Evolutionary conservation across 2,113 vertebrate genomes (phyloP).

Genomic region (Orcinus orca): DNA sequence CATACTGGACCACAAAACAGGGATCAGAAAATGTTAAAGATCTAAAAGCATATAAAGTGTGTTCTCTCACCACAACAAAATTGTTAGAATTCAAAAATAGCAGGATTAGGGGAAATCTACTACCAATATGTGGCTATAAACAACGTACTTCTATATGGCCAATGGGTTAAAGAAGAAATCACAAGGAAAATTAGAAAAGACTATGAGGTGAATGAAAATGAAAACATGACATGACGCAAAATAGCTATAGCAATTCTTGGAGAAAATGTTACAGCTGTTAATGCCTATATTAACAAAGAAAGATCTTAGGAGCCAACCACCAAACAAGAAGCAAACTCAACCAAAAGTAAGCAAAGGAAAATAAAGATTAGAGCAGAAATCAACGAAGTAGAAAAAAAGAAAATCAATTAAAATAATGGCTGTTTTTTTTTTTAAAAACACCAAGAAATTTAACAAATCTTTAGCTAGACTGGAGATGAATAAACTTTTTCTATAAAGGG

Average conservation of each 20-base stretch:
- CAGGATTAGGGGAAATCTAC: background rate
- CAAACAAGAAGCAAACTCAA: background rate
- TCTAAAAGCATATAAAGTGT: too few relatives aligned
- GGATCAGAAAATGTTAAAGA: background rate
- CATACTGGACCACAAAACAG: background rate
- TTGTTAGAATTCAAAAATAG: background rate
- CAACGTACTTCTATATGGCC: too few relatives aligned
- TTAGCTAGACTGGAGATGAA: background rate
- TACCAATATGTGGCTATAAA: background rate
- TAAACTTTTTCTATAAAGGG: background rate
- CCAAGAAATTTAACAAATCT: background rate
- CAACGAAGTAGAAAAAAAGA: background rate
- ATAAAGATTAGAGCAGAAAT: background rate
- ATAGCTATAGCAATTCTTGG: background rate
- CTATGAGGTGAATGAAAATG: background rate
- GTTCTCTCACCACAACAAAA: background rate
- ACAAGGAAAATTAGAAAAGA: background rate
- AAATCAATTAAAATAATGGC: background rate
- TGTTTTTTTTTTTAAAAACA: background rate
- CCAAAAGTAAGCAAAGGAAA: background rate
- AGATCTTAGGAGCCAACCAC: background rate
- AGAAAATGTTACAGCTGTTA: background rate
- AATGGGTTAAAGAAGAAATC: background rate
- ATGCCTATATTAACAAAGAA: background rate
- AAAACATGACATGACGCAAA: background rate